Percentiles rank a stretch among this genome's conserved stretches.
Evolutionary conservation across 2,113 vertebrate genomes (phyloP).

Genomic region (Pavo muticus): DNA sequence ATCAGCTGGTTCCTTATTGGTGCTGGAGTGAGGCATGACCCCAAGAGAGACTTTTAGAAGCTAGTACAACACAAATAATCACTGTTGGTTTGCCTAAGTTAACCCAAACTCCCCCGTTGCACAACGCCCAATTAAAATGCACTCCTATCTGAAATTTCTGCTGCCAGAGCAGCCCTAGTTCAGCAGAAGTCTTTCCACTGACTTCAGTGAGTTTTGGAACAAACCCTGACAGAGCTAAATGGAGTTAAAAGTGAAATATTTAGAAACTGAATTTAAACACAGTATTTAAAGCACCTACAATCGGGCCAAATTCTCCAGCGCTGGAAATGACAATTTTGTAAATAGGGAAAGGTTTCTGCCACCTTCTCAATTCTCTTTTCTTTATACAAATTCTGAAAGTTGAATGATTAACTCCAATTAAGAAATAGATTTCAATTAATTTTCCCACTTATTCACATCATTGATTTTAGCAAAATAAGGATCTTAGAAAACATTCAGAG

Average conservation of each 20-base stretch:
- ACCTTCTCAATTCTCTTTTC: not conserved
- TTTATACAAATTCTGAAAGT: not conserved
- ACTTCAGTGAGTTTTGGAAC: constrained; percentile 28
- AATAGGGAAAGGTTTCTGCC: not conserved
- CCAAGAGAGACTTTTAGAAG: not conserved
- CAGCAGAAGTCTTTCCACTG: constrained; percentile 44
- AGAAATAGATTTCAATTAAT: not conserved
- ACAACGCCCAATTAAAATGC: not conserved
- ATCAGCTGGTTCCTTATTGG: not conserved
- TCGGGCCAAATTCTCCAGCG: not conserved
- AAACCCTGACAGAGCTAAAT: constrained; percentile 29
- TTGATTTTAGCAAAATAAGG: not conserved
- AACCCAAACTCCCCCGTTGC: not conserved
- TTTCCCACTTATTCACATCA: not conserved
- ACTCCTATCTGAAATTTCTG: not conserved
- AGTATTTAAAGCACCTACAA: not conserved
- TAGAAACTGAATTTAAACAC: constrained; percentile 40
- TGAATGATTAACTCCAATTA: not conserved
- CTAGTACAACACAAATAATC: not conserved
- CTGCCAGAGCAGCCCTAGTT: constrained; percentile 10
- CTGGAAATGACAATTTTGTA: not conserved
- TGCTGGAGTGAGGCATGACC: not conserved
- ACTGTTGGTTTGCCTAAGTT: not conserved
- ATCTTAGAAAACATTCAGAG: not conserved
- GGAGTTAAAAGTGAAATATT: constrained; percentile 21